Evolutionary conservation across 1,140 invertebrate genomes (phyloP).

Genomic region (Neuroterus valhalla): DNA sequence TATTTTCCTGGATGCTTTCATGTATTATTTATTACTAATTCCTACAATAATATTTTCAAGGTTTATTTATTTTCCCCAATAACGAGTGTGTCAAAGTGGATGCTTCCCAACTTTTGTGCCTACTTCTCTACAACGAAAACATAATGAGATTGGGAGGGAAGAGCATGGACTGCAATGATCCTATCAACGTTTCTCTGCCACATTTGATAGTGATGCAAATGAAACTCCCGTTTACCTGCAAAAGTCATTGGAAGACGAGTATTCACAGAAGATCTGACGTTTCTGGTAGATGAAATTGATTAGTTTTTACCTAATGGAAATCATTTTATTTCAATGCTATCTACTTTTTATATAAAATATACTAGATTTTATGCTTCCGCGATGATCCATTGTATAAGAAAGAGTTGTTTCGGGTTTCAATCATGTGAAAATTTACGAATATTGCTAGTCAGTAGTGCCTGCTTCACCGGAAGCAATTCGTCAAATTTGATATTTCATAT

Average conservation of each 20-base stretch:
- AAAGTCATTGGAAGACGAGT: conserved; percentile 73
- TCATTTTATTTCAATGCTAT: no score
- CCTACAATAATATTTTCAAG: conserved; percentile 65
- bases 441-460: no score
- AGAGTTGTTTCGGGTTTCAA: no score
- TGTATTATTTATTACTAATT: conserved; percentile 22
- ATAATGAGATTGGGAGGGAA: conserved; percentile 66
- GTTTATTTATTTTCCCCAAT: conserved; percentile 76
- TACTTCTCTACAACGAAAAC: conserved; percentile 73
- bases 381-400: no score
- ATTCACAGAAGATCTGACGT: conserved; percentile 62
- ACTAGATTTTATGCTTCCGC: no score
- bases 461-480: no score
- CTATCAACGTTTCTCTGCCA: conserved; percentile 74
- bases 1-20: conserved; percentile 14
- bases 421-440: no score
- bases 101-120: conserved; percentile 70
- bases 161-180: conserved; percentile 44
- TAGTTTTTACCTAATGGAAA: not conserved
- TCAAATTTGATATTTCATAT: no score
- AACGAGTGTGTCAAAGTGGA: conserved; percentile 74
- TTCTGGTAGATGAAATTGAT: conserved; percentile 59
- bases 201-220: conserved; percentile 69
- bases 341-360: no score
- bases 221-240: conserved; percentile 72